Evolutionary conservation across 2,888 invertebrate genomes (phyloP).

Genomic region (Melipona beecheii): DNA sequence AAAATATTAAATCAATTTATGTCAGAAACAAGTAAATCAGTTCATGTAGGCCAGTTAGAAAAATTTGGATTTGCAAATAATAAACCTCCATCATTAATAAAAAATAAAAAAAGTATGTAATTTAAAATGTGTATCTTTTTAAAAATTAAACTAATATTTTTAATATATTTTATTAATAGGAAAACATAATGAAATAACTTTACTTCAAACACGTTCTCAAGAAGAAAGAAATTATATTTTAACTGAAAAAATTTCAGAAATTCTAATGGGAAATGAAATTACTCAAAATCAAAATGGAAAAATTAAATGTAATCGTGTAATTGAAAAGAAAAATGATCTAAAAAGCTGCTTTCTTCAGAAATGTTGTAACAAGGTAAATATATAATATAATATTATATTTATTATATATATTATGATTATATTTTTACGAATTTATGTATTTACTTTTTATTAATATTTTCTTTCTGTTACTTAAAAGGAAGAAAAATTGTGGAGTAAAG

Average conservation of each 20-base stretch:
- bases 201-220: constrained; percentile 80
- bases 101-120: constrained; percentile 53
- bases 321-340: constrained; percentile 50
- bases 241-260: constrained; percentile 83
- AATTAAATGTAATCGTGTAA: constrained; percentile 9
- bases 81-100: constrained; percentile 61
- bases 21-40: not conserved
- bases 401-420: not conserved
- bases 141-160: not conserved
- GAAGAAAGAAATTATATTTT: constrained; percentile 83
- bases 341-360: constrained; percentile 72
- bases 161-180: constrained; percentile 58
- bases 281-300: constrained; percentile 69
- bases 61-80: constrained; percentile 79
- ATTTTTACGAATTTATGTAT: constrained; percentile 7
- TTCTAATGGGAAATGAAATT: constrained; percentile 81
- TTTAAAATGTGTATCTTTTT: constrained; percentile 12
- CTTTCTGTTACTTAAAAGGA: constrained; percentile 37
- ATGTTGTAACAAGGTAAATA: constrained; percentile 71
- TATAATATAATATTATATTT: constrained; percentile 7
- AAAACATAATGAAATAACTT: constrained; percentile 72
- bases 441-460: not conserved
- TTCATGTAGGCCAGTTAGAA: constrained; percentile 70
- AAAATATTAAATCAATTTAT: constrained; percentile 6
- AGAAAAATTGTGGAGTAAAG: constrained; percentile 75